Percentiles rank a stretch among this genome's conserved stretches.
Conservation (phyloP, 23 tunicate genomes). For the Trididemnum clinides region DNA sequence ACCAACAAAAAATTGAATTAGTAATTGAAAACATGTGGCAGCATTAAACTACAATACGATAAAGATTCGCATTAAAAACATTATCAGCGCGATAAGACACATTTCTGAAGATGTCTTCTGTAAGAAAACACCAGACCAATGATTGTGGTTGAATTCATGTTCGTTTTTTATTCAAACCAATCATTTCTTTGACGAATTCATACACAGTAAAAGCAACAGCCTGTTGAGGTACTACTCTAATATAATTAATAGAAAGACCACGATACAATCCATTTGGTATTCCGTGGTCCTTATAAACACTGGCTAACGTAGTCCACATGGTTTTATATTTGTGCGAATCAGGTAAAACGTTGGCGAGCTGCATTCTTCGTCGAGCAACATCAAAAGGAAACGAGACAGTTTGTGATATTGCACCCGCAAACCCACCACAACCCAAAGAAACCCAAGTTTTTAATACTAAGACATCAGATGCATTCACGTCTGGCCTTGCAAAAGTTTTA, state of each 20-base stretch:
- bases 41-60: too few species aligned
- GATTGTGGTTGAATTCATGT: background rate
- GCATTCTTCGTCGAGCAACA: conserved; percentile 95
- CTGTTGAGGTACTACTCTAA: conserved; percentile 90
- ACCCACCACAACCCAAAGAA: conserved; percentile 66
- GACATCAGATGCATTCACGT: conserved; percentile 36
- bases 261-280: conserved; percentile 72
- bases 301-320: conserved; percentile 54
- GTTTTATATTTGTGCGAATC: conserved; percentile 60
- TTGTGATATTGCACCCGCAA: conserved; percentile 90
- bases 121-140: too few species aligned
- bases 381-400: conserved; percentile 92
- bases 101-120: too few species aligned
- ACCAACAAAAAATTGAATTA: too few species aligned
- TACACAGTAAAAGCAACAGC: conserved; percentile 86
- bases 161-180: conserved; percentile 41
- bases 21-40: too few species aligned
- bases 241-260: conserved; percentile 81
- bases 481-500: conserved; percentile 36
- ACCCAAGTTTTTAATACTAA: conserved; percentile 51
- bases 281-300: conserved; percentile 75
- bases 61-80: too few species aligned
- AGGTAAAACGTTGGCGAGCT: conserved; percentile 70
- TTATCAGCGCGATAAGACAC: too few species aligned
- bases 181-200: conserved; percentile 55